Base-by-base conservation (phyloP, 2,113 vertebrate genomes). In the Thalassoma bifasciatum region DNA sequence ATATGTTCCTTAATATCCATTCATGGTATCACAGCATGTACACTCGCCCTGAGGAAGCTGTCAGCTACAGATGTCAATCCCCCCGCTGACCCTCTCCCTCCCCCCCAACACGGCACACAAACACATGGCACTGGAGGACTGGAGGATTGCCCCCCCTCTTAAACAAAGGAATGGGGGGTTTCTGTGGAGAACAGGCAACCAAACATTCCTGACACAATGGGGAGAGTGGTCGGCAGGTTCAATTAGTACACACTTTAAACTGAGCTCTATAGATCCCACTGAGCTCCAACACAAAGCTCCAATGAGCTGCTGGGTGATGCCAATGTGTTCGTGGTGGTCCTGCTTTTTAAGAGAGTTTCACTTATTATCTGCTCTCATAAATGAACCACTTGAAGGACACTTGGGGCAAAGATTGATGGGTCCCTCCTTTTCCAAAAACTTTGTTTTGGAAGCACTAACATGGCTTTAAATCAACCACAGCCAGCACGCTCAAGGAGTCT, bases 151-250 rank as follows among this genome's bases (percentile, higher is more conserved):
- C 63, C 82, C 76, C 75, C 71, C 72, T 5, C 42, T 16, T 7
- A 77, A 92, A 92, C 91, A 93, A 93, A 87, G 83, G 82, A 54
- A 70, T 51, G 81, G 50, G 88, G 83, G 88, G 68, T 75, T 82
- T 85, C 79, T 73, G 83, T 70, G 84, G 82, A 78, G 72, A 82
- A 73, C 75, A 59, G 51, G 77, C 69, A 81, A 70, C 83, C 89
- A 89, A 91, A 92, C 92, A 94, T 94, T 94, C 92, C 92, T 64
- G 42, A 75, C 69, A 92, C 90, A 93, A 93, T 90, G 81, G 81
- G 69, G 67, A 76, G 83, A 64, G 81, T 56, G 76, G 72, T 59
- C 36, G 17, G 68, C 78, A 86, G 88, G 85, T 91, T 92, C 86
- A 92, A 88, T 92, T 84, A 89, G 84, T 62, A 68, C 64, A 65